Base-by-base conservation (phyloP, 1,140 invertebrate species). In the Bombus haemorrhoidalis region DNA sequence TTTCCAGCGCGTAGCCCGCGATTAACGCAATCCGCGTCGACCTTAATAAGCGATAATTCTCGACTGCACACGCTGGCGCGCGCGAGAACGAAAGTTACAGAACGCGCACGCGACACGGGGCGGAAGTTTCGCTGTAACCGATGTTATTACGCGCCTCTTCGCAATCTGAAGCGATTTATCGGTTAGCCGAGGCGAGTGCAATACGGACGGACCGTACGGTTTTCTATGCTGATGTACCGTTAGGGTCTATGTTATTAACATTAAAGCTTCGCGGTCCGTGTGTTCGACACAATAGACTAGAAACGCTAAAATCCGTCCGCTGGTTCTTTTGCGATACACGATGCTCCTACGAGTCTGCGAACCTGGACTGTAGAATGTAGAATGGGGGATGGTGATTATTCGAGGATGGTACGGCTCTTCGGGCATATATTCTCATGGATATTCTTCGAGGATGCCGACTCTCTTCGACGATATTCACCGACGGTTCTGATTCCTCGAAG, bases 61-160 rank as follows among this genome's bases (percentile, higher is more conserved):
- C 37, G 83, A 32, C 15, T 37, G 75, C 41, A 37, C 72, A 66
- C n/a, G 73, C 71, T 32, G 53, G 10, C 47, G 66, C 59, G 77
- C 62, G 47, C 84, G 85, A 88, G 76, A 88, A 88, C 57, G 87
- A 88, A 86, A 88, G 80, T 79, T 86, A 57, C 34, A 74, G 84
- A 83, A 73, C 75, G 74, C 78, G 85, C 85, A 81, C 74, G 79
- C 79, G 73, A 78, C 72, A 78, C 39, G 84, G 57, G 62, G 32
- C 78, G 84, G 78, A 85, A 81, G 84, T 85, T 85, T 81, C 59
- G 77, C 77, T 25, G 83, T 62, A 81, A 75, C 59, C 32, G 62
- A 81, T 73, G 57, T 81, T 75, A 68, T 85, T 80, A 85, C 68
- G 53, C 39, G 32, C 37, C 43, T 53, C 78, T 57, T 81, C 43